Base-by-base conservation (phyloP, 2,888 invertebrate species). In the Labia minor region DNA sequence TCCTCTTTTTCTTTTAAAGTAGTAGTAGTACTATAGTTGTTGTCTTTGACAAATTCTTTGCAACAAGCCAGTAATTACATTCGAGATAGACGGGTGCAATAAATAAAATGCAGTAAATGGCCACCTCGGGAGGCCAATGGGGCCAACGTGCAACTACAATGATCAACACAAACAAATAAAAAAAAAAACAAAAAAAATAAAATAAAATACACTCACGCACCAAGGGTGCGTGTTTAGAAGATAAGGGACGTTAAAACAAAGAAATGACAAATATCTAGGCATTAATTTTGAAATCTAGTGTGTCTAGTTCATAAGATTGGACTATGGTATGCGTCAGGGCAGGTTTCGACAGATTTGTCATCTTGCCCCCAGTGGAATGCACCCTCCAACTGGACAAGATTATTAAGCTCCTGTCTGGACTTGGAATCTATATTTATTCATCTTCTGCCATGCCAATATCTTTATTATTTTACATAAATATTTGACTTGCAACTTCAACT, bases 61-160 rank as follows among this genome's bases (percentile, higher is more conserved):
- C 49, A 49, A 49, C 49, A 49, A 49, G 49, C 49, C 49, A 49
- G 49, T 49, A 49, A 49, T 49, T 49, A 49, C 49, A 49, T 49
- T 49, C n/a, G 14, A 49, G 49, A 49, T 49, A 14, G 49, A 49
- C 49, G 49, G 14, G 49, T 49, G n/a, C 49, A 49, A 49, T 49
- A 49, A 49, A 49, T 49, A 49, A 49, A 49, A 14, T 49, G 49
- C 49, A 49, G 49, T 49, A 49, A 49, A 49, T 4, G 16, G 49
- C 49, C 49, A 49, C 49, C 49, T n/a, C 4, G 49, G 49, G n/a
- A 49, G 49, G 49, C 16, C 26, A 26, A 3, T 26, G 26, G 26
- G 26, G 26, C 4, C 49, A 49, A 49, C 49, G 49, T 49, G 49
- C 49, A 14, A 49, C n/a, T 49, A 49, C 49, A 49, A 49, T 49